Base-by-base conservation (phyloP, 2,888 invertebrate genomes). In the Agrotis segetum region DNA sequence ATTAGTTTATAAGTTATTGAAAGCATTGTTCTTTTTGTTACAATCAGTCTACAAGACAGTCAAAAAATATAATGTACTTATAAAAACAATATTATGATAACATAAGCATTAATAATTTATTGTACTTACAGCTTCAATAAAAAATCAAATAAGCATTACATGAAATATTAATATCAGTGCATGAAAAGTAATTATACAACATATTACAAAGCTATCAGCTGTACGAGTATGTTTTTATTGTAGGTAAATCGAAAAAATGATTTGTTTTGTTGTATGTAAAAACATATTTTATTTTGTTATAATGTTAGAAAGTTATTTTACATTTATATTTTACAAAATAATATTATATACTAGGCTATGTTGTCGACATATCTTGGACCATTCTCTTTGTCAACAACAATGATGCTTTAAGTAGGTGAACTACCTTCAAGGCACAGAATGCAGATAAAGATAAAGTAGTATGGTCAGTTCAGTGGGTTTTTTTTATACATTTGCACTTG, bases 231-330 rank as follows among this genome's bases (percentile, higher is more conserved):
- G 61, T 40, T 65, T 76, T 44, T 16, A 24, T 16, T 7, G 52
- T 61, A 61, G n/a, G 50, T 63, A 50, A 67, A 44, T 29, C 40
- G 40, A 71, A 66, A 46, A 13, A 47, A 61, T 19, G 50, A 24
- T 53, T 60, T 78, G 58, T 63, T 78, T 63, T 71, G 40, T 64
- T 72, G 11, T 72, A 65, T 65, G 60, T 72, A 65, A 79, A 65
- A 14, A 50, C 47, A 40, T 19, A 11, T 78, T 78, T 52, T 53
- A 29, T 63, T 52, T 77, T 68, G 63, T 63, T 47, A 44, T 59
- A 63, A 71, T 50, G 55, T 70, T 53, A 47, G 14, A 17, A 14
- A 29, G 24, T 16, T 50, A 40, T 52, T 47, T 40, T 29, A 65
- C 1, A 14, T 49, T 9, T 59, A 19, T 40, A 47, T 53, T 46